Evolutionary conservation across 2,888 invertebrate genomes (phyloP).

Genomic region (Allophyes oxyacanthae): DNA sequence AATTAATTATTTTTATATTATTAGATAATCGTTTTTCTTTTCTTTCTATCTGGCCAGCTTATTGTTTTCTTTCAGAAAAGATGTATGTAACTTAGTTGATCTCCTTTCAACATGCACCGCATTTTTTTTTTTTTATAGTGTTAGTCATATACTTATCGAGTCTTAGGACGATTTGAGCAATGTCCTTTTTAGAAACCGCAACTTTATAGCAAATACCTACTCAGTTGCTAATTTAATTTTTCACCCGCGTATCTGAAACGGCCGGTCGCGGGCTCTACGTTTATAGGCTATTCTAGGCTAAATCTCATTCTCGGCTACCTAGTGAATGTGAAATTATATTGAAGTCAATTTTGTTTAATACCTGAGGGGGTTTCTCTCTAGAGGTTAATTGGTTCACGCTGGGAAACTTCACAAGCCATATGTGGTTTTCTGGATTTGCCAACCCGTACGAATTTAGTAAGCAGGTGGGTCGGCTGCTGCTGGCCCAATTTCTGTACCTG

Average conservation of each 20-base stretch:
- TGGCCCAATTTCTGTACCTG: slow-evolving; percentile 61
- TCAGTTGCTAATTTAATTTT: slow-evolving; percentile 47
- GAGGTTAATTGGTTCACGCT: slow-evolving; percentile 77
- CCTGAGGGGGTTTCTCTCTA: slow-evolving; percentile 62
- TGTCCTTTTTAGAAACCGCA: slow-evolving; percentile 9
- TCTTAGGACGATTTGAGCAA: slow-evolving; percentile 21
- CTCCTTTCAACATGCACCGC: too few species aligned
- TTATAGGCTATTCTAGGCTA: slow-evolving; percentile 59
- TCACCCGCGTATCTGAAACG: slow-evolving; percentile 42
- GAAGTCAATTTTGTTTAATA: slow-evolving; percentile 80
- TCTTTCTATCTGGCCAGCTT: too few species aligned
- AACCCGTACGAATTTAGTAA: slow-evolving; percentile 66
- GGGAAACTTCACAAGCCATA: slow-evolving; percentile 76
- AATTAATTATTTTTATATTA: too few species aligned
- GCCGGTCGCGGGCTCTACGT: slow-evolving; percentile 34
- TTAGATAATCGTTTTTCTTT: too few species aligned
- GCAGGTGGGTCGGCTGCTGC: slow-evolving; percentile 58
- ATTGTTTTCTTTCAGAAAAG: too few species aligned
- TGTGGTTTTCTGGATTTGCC: slow-evolving; percentile 77
- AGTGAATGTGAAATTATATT: slow-evolving; percentile 75
- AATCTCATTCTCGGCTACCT: slow-evolving; percentile 67
- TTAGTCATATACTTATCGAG: too few species aligned
- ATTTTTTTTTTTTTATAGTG: too few species aligned
- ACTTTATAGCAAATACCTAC: slow-evolving; percentile 20
- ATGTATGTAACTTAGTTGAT: too few species aligned